These are phyloP conservation scores for Gallinago undulata DNA, from an alignment of 2,113 vertebrate genomes.

Conservation along the genomic window DNA sequence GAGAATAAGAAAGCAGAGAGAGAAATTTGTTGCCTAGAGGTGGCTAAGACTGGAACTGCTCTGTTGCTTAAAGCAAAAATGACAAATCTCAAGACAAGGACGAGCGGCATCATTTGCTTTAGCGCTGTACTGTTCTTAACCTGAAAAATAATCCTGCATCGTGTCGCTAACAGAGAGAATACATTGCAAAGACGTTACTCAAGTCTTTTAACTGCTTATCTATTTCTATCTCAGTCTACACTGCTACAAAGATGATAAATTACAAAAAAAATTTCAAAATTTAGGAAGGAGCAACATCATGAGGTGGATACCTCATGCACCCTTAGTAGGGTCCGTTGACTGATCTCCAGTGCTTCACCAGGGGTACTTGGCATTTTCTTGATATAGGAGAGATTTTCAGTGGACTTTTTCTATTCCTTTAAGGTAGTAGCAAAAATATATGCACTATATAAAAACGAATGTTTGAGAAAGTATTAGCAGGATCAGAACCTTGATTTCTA, in stretches of 20 bases:
- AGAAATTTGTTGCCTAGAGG: neutral
- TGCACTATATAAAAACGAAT: neutral
- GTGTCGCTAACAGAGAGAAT: neutral
- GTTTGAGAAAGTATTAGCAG: neutral
- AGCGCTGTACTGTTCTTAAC: neutral
- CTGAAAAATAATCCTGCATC: neutral
- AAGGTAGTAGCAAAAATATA: neutral
- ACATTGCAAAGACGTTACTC: neutral
- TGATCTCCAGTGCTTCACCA: neutral
- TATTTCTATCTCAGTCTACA: neutral
- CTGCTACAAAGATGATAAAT: neutral
- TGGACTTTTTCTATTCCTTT: neutral
- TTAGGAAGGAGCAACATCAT: neutral
- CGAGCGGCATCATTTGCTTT: accelerated
- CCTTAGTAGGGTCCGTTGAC: neutral
- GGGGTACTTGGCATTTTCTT: neutral
- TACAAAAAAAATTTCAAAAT: neutral
- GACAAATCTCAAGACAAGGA: neutral
- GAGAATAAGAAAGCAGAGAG: neutral
- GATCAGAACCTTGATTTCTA: neutral
- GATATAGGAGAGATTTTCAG: neutral
- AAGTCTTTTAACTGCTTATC: neutral
- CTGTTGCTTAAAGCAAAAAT: neutral
- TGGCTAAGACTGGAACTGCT: neutral
- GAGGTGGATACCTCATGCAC: neutral